A percentile compares a stretch with the other conserved stretches of the same genome.
Conservation (phyloP, 2,113 vertebrate genomes). For the Taurulus bubalis region DNA sequence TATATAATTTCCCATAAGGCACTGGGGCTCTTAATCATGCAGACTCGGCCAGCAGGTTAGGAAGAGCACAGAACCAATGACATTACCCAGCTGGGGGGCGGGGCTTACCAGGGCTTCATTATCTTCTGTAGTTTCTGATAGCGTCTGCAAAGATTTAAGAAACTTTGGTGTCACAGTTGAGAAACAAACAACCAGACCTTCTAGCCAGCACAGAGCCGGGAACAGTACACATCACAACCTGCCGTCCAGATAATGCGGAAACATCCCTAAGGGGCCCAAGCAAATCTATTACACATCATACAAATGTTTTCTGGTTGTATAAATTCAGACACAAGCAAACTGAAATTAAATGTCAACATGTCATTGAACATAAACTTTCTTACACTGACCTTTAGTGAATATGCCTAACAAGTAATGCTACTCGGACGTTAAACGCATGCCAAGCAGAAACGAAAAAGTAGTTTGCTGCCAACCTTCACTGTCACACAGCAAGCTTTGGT, state of each 20-base stretch:
- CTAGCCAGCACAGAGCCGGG: slow-evolving; percentile 33
- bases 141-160: slow-evolving; percentile 95
- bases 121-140: slow-evolving; percentile 99
- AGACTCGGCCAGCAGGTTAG: slow-evolving; percentile 82
- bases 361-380: neutral
- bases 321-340: slow-evolving; percentile 1
- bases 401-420: neutral
- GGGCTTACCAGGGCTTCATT: slow-evolving; percentile 99
- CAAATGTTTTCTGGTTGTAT: neutral
- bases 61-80: slow-evolving; percentile 79
- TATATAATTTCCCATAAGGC: slow-evolving; percentile 60
- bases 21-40: slow-evolving; percentile 84
- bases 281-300: neutral
- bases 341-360: neutral
- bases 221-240: slow-evolving; percentile 25
- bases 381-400: neutral
- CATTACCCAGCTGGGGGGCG: slow-evolving; percentile 71
- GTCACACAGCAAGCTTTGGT: slow-evolving; percentile 28
- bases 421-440: slow-evolving; percentile 55
- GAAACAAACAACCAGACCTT: slow-evolving; percentile 53
- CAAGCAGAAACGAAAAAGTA: slow-evolving; percentile 61
- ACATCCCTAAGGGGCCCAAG: neutral
- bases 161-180: slow-evolving; percentile 86
- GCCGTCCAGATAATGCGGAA: neutral
- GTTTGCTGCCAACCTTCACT: slow-evolving; percentile 27